Percentiles rank a stretch among this genome's conserved stretches.
phyloP scores from a whole-genome alignment of 2,888 invertebrate species.

The Hypolimnas misippus region DNA sequence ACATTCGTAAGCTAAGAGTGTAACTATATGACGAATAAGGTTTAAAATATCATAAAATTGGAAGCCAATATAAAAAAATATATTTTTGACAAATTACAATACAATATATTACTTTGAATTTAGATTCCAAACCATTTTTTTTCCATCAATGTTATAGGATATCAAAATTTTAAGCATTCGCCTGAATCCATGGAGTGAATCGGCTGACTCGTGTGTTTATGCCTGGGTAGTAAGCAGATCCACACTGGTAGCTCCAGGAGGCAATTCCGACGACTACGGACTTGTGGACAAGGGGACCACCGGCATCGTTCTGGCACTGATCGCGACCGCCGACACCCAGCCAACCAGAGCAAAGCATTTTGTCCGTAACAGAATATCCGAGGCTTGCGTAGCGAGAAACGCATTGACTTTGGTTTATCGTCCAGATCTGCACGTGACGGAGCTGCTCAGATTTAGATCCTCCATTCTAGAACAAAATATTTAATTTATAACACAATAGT shows the following conservation, averaged over 20 bases:
- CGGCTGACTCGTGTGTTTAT: slow-evolving; percentile 54
- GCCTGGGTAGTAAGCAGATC: slow-evolving; percentile 50
- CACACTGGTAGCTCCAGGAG: slow-evolving; percentile 56
- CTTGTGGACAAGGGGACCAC: slow-evolving; percentile 57
- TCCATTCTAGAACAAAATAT: slow-evolving; percentile 45
- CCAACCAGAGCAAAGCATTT: slow-evolving; percentile 62
- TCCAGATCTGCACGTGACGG: slow-evolving; percentile 56
- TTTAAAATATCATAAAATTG: too few species aligned
- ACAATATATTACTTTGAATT: not conserved
- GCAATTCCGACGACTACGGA: slow-evolving; percentile 53
- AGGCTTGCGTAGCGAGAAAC: slow-evolving; percentile 47
- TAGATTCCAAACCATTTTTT: not conserved
- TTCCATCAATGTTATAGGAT: not conserved
- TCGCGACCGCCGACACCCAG: slow-evolving; percentile 55
- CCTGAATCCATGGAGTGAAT: slow-evolving; percentile 53
- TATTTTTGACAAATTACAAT: too few species aligned
- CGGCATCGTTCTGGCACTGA: slow-evolving; percentile 61
- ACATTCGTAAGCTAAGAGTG: too few species aligned
- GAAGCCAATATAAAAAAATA: too few species aligned
- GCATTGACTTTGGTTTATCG: slow-evolving; percentile 53
- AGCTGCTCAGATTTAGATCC: slow-evolving; percentile 54
- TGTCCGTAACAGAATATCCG: slow-evolving; percentile 49
- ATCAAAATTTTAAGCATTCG: slow-evolving; percentile 47
- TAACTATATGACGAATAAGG: too few species aligned
- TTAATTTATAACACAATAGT: too few species aligned